Evolutionary conservation across 2,888 invertebrate genomes (phyloP), one percentile per base, ranked within the genome.

Genomic region (Drosophila macrospina): DNA sequence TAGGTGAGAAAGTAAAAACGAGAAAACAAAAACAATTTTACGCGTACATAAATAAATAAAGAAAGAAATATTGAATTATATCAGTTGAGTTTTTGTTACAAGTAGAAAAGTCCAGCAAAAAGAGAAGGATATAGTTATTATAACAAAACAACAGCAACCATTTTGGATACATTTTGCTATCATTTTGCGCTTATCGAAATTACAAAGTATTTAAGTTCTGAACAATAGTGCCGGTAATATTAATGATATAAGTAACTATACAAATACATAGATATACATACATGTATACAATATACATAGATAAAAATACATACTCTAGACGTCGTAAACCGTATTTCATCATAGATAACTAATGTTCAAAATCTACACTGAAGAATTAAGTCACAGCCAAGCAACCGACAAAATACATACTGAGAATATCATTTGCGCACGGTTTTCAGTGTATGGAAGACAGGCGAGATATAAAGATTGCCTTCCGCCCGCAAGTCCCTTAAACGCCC

Each of bases 171-270:
- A 66, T 74, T 82, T 65, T 39, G n/a, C 11, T 39, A 67, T 80
- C 3, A 37, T 63, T 68, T 74, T 37, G 36, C 30, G 42, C 55
- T 73, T 15, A 13, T 5, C 7, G 56, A 86, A 74, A 66, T 67
- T 0, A 65, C 52, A 83, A 76, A 24, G 2, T 71, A 56, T 50
- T 68, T 91, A 50, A 84, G 90, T 91, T 91, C 81, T 37, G 80
- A 91, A 91, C 91, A 92, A 92, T 92, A 92, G 92, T 92, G 92
- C 92, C 92, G 91, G 91, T 90, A 90, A 92, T 91, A 91, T 91
- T 92, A 59, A 69, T 66, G 39, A 78, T 61, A 77, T 87, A 84
- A 85, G 79, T 81, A 69, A 78, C 64, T 69, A 78, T 73, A 78
- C 60, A 66, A 47, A 82, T 64, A 69, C 20, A 75, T 42, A 77